A percentile compares a stretch with the other conserved stretches of the same genome.
These are phyloP conservation scores for Sialia sialis DNA, from an alignment of 2,113 vertebrate species.

Conservation along the genomic window DNA sequence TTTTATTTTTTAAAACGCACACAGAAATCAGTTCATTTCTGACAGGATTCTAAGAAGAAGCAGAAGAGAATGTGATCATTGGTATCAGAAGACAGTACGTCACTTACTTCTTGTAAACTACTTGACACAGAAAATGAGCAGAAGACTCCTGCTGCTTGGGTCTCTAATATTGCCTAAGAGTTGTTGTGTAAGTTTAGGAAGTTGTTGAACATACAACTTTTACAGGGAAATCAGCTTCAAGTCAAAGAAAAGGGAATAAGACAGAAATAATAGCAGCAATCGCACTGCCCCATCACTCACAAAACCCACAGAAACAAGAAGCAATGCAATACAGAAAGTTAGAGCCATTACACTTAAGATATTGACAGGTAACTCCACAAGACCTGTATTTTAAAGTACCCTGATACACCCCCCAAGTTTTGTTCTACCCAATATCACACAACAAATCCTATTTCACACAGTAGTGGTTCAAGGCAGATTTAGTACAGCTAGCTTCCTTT, in stretches of 20 bases:
- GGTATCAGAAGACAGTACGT: background rate
- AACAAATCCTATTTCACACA: background rate
- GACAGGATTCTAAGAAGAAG: background rate
- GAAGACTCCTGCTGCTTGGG: background rate
- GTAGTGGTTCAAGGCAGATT: background rate
- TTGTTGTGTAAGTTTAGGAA: background rate
- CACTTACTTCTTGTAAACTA: background rate
- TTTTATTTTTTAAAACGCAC: background rate
- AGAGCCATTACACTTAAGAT: background rate
- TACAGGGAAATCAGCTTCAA: background rate
- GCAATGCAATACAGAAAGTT: background rate
- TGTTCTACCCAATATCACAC: background rate
- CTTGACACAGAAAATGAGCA: background rate
- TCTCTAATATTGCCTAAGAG: background rate
- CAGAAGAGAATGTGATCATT: background rate
- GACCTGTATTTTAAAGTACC: background rate
- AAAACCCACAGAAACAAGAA: background rate
- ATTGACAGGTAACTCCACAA: background rate
- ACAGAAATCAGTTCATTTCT: background rate
- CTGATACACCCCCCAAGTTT: background rate
- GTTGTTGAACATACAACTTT: background rate
- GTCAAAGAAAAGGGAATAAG: background rate
- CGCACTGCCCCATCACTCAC: background rate
- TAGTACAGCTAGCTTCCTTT: background rate
- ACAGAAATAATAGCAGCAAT: rapidly evolving